Evolutionary conservation across 2,797 vertebrate genomes (phyloP).

Genomic region (Brachyalestes nurse): DNA sequence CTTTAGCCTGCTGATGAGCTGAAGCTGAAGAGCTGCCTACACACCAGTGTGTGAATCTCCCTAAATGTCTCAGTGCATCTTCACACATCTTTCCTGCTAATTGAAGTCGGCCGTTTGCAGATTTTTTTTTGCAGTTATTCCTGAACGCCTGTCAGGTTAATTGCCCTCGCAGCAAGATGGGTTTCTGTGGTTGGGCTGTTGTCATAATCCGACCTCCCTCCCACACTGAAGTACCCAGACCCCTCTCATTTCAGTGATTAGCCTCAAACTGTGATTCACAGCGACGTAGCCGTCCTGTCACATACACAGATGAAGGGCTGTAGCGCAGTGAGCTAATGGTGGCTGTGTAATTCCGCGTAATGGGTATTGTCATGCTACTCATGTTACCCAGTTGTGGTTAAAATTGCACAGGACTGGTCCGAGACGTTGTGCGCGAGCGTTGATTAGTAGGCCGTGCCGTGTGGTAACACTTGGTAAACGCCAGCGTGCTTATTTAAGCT

Average conservation of each 20-base stretch:
- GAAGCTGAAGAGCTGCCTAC: constrained; percentile 29
- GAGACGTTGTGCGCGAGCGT: neutral
- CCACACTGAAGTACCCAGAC: constrained; percentile 34
- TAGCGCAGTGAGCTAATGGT: constrained; percentile 44
- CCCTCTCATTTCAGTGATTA: constrained; percentile 51
- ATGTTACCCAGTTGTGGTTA: constrained; percentile 16
- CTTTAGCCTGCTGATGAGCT: constrained; percentile 29
- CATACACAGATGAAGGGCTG: constrained; percentile 35
- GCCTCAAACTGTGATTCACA: constrained; percentile 51
- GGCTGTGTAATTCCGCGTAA: constrained; percentile 47
- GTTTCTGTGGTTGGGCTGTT: constrained; percentile 12
- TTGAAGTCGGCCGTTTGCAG: constrained; percentile 76
- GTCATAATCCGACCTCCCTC: constrained; percentile 20
- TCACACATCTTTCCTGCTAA: constrained; percentile 66
- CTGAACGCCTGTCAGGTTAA: constrained; percentile 60
- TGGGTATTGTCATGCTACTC: constrained; percentile 42
- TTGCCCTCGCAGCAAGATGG: constrained; percentile 54
- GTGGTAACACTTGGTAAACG: constrained; percentile 36
- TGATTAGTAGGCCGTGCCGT: constrained; percentile 24
- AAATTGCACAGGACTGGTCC: constrained; percentile 39
- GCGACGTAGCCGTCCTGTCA: constrained; percentile 59
- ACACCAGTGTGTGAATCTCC: constrained; percentile 29
- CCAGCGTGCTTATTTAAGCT: constrained; percentile 41
- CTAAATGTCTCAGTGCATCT: constrained; percentile 9
- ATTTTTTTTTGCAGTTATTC: constrained; percentile 56